phyloP scores from a whole-genome alignment of 2,113 vertebrate genomes.

The Marcusenius ussheri region DNA sequence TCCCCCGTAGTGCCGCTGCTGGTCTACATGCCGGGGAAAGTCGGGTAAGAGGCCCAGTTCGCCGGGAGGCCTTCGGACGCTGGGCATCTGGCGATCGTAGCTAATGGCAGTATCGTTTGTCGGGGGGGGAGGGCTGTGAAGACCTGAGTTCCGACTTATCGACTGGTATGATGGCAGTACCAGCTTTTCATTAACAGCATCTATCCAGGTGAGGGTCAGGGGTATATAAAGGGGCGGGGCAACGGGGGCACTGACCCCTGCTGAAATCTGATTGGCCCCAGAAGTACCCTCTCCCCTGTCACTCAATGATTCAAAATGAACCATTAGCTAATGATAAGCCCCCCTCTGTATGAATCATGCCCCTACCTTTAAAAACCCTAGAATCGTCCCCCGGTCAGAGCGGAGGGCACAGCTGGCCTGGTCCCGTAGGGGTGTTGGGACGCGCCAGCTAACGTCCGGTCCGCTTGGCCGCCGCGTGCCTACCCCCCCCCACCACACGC shows the following conservation, averaged over 20 bases:
- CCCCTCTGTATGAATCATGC: neutral
- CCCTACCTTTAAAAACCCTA: neutral
- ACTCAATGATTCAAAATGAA: neutral
- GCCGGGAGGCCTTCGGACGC: neutral
- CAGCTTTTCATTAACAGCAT: neutral
- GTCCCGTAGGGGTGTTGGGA: neutral
- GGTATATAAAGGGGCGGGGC: neutral
- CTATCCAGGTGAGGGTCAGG: neutral
- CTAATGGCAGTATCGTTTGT: neutral
- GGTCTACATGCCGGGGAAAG: conserved; percentile 86
- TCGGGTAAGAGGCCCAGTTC: conserved; percentile 69
- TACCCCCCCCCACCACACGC: neutral
- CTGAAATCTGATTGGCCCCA: neutral
- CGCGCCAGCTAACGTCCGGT: neutral
- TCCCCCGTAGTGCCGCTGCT: conserved; percentile 84
- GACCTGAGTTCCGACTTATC: neutral
- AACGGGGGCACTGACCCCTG: neutral
- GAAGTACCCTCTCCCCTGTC: neutral
- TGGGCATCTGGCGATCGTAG: neutral
- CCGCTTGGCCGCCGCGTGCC: neutral
- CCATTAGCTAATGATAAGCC: neutral
- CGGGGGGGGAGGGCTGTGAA: too few relatives aligned
- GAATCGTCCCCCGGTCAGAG: neutral
- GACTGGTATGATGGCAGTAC: neutral
- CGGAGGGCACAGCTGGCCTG: neutral